Percentiles rank a stretch among this genome's conserved stretches.
Evolutionary conservation across 2,797 vertebrate genomes (phyloP).

Genomic region (Scleropages formosus): DNA sequence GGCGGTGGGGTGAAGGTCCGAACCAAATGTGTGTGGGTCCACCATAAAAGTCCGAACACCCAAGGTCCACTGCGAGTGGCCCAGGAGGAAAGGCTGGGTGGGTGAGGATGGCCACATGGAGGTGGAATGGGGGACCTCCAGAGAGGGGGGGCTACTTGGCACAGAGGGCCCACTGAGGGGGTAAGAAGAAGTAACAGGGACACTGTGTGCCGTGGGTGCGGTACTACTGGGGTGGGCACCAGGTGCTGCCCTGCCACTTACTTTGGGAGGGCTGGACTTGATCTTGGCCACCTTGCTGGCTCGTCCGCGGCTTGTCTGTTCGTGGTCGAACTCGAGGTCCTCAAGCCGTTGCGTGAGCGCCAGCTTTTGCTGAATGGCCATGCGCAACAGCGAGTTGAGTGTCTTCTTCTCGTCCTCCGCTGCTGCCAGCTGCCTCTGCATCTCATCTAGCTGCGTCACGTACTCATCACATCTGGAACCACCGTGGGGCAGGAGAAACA

Average conservation of each 20-base stretch:
- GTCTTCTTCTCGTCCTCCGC: conserved; percentile 99
- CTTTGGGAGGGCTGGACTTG: conserved; percentile 89
- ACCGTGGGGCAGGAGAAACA: not conserved
- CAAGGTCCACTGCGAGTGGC: conserved; percentile 63
- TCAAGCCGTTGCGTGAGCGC: conserved; percentile 94
- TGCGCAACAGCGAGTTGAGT: conserved; percentile 90
- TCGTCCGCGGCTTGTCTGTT: conserved; percentile 83
- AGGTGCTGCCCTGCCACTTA: conserved; percentile 80
- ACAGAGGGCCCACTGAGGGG: conserved; percentile 37
- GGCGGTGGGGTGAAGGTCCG: conserved; percentile 43
- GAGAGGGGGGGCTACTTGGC: conserved; percentile 56
- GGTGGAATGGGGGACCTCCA: conserved; percentile 57
- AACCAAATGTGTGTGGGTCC: conserved; percentile 60
- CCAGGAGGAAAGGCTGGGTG: conserved; percentile 50
- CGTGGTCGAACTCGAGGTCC: conserved; percentile 94
- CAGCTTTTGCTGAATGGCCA: conserved; percentile 98
- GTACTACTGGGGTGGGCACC: conserved; percentile 61
- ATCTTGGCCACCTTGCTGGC: conserved; percentile 72
- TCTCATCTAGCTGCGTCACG: conserved; percentile 90
- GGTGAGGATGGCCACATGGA: conserved; percentile 43
- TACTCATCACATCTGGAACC: conserved; percentile 87
- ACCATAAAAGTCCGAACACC: conserved; percentile 63
- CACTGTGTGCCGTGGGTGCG: conserved; percentile 18
- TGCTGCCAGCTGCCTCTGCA: conserved; percentile 94
- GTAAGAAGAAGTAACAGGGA: conserved; percentile 19